Conservation (phyloP, 2,797 vertebrate genomes). For the Neomorphus geoffroyi region DNA sequence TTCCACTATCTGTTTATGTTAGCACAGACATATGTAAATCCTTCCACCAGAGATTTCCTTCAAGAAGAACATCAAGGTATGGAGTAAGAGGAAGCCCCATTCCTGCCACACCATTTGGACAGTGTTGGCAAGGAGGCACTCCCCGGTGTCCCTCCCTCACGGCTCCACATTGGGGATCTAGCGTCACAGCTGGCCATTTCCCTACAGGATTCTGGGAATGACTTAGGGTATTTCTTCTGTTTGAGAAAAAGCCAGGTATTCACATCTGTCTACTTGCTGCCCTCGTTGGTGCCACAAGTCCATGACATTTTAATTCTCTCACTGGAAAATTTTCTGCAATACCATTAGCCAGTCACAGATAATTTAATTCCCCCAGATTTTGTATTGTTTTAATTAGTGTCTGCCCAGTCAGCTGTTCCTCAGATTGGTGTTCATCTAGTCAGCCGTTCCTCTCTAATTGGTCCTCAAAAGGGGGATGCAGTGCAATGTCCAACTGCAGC, state of each 20-base stretch:
- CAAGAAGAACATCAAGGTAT: neutral
- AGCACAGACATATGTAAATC: neutral
- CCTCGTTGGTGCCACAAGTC: neutral
- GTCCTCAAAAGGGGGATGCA: too few species aligned
- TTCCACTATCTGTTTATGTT: neutral
- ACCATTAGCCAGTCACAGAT: neutral
- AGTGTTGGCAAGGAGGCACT: too few species aligned
- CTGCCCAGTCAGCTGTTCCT: neutral
- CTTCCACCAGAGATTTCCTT: neutral
- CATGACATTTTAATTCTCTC: neutral
- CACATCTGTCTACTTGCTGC: neutral
- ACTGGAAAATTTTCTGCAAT: neutral
- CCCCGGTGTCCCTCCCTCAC: accelerated
- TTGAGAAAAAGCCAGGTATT: neutral
- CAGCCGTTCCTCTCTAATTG: neutral
- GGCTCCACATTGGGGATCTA: accelerated
- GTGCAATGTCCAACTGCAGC: neutral
- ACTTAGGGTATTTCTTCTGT: neutral
- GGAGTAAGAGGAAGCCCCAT: neutral
- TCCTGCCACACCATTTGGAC: accelerated
- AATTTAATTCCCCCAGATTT: neutral
- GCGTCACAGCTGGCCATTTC: accelerated
- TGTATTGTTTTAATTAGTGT: neutral
- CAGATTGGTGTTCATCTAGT: too few species aligned
- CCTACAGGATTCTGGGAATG: accelerated